Conservation (phyloP, 2,888 invertebrate genomes). For the Drosophila antonietae region DNA sequence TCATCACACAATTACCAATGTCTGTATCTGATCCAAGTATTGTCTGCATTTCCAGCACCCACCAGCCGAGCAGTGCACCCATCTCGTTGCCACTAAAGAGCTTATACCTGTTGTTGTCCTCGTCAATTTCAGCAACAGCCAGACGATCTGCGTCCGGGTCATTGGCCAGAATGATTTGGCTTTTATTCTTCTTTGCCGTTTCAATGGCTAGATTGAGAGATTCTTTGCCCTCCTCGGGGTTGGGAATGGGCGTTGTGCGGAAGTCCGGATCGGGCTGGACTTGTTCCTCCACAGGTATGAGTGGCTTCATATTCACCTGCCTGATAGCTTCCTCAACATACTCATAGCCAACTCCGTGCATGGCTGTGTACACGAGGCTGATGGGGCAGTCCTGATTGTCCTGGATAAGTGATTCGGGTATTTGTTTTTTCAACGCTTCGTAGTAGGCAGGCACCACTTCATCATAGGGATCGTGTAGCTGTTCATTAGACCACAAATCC, state of each 20-base stretch:
- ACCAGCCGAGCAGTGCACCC: constrained; percentile 97
- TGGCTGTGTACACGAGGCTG: constrained; percentile 95
- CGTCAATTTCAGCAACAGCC: constrained; percentile 94
- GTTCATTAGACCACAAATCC: constrained; percentile 85
- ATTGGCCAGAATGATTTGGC: constrained; percentile 94
- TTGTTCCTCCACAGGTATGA: constrained; percentile 87
- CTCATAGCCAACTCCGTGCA: constrained; percentile 98
- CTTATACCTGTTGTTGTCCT: constrained; percentile 84
- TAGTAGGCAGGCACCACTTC: constrained; percentile 90
- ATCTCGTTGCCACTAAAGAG: constrained; percentile 97
- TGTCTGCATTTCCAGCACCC: constrained; percentile 89
- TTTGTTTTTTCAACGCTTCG: constrained; percentile 86
- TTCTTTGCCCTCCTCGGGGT: constrained; percentile 97
- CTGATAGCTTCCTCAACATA: constrained; percentile 91
- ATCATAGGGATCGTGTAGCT: constrained; percentile 89
- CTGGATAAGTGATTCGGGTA: constrained; percentile 86
- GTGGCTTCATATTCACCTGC: constrained; percentile 88
- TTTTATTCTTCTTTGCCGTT: constrained; percentile 90
- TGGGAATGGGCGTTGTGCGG: constrained; percentile 98
- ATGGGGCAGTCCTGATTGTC: constrained; percentile 86
- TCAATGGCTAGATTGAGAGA: constrained; percentile 90
- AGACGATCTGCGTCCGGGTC: constrained; percentile 99
- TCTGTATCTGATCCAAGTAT: constrained; percentile 82
- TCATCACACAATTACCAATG: constrained; percentile 90
- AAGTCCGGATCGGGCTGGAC: constrained; percentile 97